Evolutionary conservation across 2,888 invertebrate genomes (phyloP), one percentile per base, ranked within the genome.

Genomic region (Cheiracanthium punctorium): DNA sequence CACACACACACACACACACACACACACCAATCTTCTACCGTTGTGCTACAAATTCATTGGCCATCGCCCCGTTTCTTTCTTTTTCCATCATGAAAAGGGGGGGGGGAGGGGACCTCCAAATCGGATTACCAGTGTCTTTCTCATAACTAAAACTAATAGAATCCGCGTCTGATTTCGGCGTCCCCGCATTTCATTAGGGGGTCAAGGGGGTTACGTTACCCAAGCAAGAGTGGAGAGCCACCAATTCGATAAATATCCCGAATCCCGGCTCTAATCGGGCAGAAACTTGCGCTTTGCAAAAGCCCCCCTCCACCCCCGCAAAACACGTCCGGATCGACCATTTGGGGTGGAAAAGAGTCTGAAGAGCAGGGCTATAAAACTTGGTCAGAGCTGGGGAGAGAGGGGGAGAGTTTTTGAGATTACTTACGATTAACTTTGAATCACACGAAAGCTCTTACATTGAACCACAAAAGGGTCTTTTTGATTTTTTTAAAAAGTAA

Each of bases 131-230:
- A 30, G 28, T 43, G 30, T 76, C 65, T 71, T 24, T 85, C 84
- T 79, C 84, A 85, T 85, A 85, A 85, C 84, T 79, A 85, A 85
- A 85, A 85, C 79, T 79, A 85, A 85, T 85, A 79, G 79, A 70
- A 73, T 43, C 73, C 74, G 74, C 67, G 74, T 85, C 84, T 85
- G 74, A 85, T 85, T 85, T 74, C 30, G 84, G 69, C 69, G 72
- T 69, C 67, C 58, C 84, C 70, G 43, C 69, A 74, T 85, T 85
- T 85, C 84, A 79, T 85, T 79, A 73, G 74, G 75, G 82, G 82
- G 82, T 70, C 75, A 82, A 82, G 69, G 77, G 77, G 71, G 58
- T 43, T 58, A 28, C 37, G 71, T 24, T 58, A 58, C 58, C 58
- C 58, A 24, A 24, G 24, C 58, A 67, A 41, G n/a, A 28, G 29